Base-by-base conservation (phyloP, 2,113 vertebrate species). In the Misgurnus anguillicaudatus region DNA sequence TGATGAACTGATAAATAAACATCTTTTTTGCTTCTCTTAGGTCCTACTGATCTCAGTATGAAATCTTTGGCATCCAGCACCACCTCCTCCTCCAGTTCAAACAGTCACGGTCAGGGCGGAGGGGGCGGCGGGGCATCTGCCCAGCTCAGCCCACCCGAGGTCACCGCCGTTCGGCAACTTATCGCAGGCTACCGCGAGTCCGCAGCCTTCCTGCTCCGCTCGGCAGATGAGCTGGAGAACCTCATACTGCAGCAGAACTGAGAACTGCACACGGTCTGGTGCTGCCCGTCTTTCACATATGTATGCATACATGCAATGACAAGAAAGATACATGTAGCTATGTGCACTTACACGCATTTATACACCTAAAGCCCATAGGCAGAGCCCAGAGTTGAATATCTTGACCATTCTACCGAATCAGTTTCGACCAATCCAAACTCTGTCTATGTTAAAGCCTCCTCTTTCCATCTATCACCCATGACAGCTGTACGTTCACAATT, bases 201-300 rank as follows among this genome's bases (percentile, higher is more conserved):
- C 0, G 98, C 98, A 0, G 98, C 98, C 9, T 99, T 99, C 92
- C 90, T 99, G 87, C 87, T 99, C 65, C 97, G 98, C 87, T 99
- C 98, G 3, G 98, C 97, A 64, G 98, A 99, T 55, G 98, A 99
- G 94, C 95, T 99, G 86, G 98, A 99, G 91, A 98, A 96, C 93
- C 96, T 99, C 85, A 99, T 99, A 92, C 94, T 99, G 90, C 97
- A 98, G 91, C 98, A 99, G 94, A 99, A 99, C 96, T 99, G 95
- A 84, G 53, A 65, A 58, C 41, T 62, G 39, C 55, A 67, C 64
- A 78, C 78, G 57, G 63, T 65, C 73, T 68, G 48, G 61, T 63
- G 81, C 62, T 77, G 47, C 58, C 81, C 75, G 65, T 66, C 83
- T 55, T 71, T 80, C n/a, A 81, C 41, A 66, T 57, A 73, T 48